Conservation (phyloP, 2,797 vertebrate species). For the Arctocebus calabarensis region DNA sequence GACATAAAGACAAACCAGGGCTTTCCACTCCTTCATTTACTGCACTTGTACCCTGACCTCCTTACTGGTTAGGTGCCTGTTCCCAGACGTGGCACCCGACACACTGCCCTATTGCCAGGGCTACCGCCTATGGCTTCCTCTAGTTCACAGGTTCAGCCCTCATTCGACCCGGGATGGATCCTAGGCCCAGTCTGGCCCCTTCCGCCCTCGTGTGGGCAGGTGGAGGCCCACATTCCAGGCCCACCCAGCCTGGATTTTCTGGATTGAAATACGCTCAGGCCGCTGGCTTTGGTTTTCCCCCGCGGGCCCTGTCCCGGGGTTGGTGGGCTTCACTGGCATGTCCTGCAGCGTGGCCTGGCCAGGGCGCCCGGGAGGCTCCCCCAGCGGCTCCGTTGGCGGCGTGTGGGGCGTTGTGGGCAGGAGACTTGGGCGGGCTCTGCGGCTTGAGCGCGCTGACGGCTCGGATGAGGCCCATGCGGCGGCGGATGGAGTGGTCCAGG, state of each 20-base stretch:
- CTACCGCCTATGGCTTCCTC: neutral
- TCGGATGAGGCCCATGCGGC: conserved; percentile 90
- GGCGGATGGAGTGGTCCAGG: conserved; percentile 92
- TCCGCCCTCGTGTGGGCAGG: neutral
- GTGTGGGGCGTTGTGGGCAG: neutral
- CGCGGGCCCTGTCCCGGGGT: neutral
- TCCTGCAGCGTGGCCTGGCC: neutral
- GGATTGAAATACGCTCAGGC: neutral
- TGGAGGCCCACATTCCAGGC: neutral
- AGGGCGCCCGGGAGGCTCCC: neutral
- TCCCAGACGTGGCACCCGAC: neutral
- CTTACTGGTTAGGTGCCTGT: neutral
- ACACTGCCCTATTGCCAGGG: neutral
- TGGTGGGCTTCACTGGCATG: neutral
- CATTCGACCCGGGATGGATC: neutral
- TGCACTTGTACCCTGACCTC: conserved; percentile 40
- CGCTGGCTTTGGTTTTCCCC: neutral
- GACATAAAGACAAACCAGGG: neutral
- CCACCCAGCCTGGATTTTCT: neutral
- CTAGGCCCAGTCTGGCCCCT: neutral
- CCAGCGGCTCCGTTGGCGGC: neutral
- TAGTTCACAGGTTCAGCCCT: neutral
- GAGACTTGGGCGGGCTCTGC: conserved; percentile 62
- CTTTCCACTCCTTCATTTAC: conserved; percentile 68
- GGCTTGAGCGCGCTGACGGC: conserved; percentile 85